These are phyloP conservation scores for Diacarnus erythraeanus DNA, from an alignment of 37 sponge, comb jelly and placozoan species.

Conservation along the genomic window DNA sequence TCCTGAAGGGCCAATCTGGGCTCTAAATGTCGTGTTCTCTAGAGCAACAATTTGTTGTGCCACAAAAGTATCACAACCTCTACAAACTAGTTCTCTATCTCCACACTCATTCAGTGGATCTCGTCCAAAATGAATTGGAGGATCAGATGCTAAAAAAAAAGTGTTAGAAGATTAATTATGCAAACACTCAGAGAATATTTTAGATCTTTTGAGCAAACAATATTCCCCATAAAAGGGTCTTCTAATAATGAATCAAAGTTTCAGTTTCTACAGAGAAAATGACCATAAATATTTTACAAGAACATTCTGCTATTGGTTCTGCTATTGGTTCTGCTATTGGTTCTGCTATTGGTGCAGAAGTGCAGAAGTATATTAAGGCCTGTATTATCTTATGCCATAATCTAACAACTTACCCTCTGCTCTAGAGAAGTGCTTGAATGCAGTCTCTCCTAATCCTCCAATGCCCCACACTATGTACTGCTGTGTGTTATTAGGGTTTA, in stretches of 20 bases:
- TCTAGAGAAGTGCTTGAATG: constrained; percentile 48
- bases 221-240: no score
- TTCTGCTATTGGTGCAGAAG: no score
- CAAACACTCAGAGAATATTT: no score
- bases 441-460: constrained; percentile 58
- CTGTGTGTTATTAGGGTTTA: constrained; percentile 25
- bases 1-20: constrained; percentile 52
- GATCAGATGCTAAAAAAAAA: no score
- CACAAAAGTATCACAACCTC: not conserved
- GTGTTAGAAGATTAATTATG: no score
- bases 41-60: not conserved
- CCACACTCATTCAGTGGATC: constrained; percentile 10
- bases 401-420: constrained; percentile 24
- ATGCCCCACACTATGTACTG: constrained; percentile 65
- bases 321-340: no score
- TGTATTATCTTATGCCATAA: not conserved
- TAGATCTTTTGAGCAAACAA: not conserved
- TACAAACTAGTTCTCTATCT: not conserved
- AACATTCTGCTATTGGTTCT: no score
- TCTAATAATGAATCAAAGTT: no score
- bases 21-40: constrained; percentile 30
- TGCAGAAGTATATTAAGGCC: no score
- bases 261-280: no score
- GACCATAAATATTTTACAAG: no score
- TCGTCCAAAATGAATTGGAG: constrained; percentile 28